Evolutionary conservation across 2,888 invertebrate species (phyloP).

Genomic region (Drosophila acutilabella): DNA sequence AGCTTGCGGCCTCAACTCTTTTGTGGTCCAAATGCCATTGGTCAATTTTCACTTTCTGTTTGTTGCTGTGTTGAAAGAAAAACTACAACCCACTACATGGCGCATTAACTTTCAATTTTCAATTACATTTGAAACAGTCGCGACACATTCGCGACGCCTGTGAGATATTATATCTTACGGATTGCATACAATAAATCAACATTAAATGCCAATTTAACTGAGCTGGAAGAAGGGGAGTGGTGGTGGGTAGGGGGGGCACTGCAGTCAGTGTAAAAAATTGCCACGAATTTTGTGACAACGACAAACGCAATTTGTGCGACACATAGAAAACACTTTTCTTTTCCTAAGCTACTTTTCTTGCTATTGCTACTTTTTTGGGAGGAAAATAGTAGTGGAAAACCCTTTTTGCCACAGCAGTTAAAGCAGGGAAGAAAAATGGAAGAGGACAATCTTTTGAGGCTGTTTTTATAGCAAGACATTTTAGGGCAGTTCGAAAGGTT

Average conservation of each 20-base stretch:
- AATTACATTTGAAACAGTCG: conserved; percentile 41
- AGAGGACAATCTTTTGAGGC: conserved; percentile 5
- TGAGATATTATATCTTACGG: conserved; percentile 32
- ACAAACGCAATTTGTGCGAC: conserved; percentile 19
- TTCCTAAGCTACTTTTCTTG: background rate
- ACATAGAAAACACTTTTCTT: conserved; percentile 18
- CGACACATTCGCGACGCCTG: conserved; percentile 19
- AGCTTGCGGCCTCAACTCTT: conserved; percentile 17
- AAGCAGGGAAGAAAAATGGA: background rate
- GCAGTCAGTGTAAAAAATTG: conserved; percentile 22
- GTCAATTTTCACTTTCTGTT: conserved; percentile 37
- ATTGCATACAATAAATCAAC: conserved; percentile 54
- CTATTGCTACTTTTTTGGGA: background rate
- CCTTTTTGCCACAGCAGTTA: conserved; percentile 8
- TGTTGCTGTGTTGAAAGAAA: conserved; percentile 2
- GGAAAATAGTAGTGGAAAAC: background rate
- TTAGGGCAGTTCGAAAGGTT: background rate
- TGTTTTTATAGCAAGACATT: conserved; percentile 1
- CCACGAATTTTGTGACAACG: conserved; percentile 15
- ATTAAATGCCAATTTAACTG: conserved; percentile 53
- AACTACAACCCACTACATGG: conserved; percentile 1
- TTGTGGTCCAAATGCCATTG: conserved; percentile 1
- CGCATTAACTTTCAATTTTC: conserved; percentile 52
- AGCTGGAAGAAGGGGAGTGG: background rate
- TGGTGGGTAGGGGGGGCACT: background rate